Evolutionary conservation across 2,797 vertebrate species (phyloP).

Genomic region (Eulemur rubriventer): DNA sequence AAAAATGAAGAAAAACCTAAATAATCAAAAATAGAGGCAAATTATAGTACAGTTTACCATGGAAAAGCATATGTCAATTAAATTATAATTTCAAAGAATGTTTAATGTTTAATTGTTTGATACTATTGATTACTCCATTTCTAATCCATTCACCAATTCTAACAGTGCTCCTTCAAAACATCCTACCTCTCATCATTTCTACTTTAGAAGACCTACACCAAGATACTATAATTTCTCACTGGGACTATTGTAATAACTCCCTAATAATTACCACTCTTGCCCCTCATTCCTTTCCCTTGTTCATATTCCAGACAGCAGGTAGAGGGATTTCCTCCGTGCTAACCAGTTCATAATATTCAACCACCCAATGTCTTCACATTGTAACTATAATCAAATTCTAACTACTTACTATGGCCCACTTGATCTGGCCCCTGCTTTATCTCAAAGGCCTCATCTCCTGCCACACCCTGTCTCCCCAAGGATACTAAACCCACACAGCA

Average conservation of each 20-base stretch:
- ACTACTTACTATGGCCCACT: background rate
- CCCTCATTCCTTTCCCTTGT: background rate
- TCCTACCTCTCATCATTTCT: background rate
- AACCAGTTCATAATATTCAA: background rate
- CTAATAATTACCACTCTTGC: background rate
- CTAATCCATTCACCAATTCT: slow-evolving; percentile 38
- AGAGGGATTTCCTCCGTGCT: background rate
- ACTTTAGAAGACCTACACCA: background rate
- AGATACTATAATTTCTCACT: background rate
- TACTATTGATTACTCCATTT: slow-evolving; percentile 25
- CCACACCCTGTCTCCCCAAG: background rate
- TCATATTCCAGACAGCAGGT: background rate
- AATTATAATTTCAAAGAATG: slow-evolving; percentile 25
- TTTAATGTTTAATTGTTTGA: background rate
- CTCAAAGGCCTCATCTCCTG: background rate
- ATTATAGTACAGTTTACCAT: background rate
- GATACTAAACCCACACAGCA: background rate
- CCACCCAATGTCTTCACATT: background rate
- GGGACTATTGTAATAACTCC: background rate
- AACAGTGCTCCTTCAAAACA: background rate
- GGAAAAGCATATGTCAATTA: background rate
- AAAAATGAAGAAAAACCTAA: background rate
- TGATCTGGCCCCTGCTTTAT: background rate
- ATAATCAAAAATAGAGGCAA: background rate
- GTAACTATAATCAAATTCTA: background rate